phyloP scores from a whole-genome alignment of 2,888 invertebrate species.

The Amphipyra tragopoginis region DNA sequence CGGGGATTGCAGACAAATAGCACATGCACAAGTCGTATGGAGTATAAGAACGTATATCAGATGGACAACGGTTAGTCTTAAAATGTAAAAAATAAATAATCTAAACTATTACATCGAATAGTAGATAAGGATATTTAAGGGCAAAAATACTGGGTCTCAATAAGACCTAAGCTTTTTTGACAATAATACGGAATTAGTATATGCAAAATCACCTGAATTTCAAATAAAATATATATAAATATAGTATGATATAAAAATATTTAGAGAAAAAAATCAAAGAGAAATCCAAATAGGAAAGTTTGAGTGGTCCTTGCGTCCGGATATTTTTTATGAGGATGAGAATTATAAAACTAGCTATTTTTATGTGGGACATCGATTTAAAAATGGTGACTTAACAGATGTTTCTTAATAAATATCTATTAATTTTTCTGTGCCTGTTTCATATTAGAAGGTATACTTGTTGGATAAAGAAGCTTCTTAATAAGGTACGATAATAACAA shows the following conservation, averaged over 20 bases:
- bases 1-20: conserved; percentile 79
- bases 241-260: conserved; percentile 65
- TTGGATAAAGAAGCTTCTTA: conserved; percentile 77
- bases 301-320: conserved; percentile 94
- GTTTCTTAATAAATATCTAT: conserved; percentile 26
- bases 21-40: conserved; percentile 81
- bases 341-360: conserved; percentile 51
- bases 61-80: conserved; percentile 81
- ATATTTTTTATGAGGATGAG: conserved; percentile 64
- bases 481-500: conserved; percentile 70
- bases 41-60: conserved; percentile 72
- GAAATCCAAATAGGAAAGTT: conserved; percentile 90
- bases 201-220: conserved; percentile 75
- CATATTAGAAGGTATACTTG: conserved; percentile 52
- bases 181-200: conserved; percentile 70
- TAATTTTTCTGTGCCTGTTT: conserved; percentile 45
- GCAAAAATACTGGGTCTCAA: conserved; percentile 75
- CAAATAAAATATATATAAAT: conserved; percentile 67
- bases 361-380: conserved; percentile 53
- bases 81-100: conserved; percentile 72
- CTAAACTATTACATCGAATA: conserved; percentile 87
- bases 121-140: conserved; percentile 79
- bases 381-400: conserved; percentile 43
- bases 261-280: conserved; percentile 71
- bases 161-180: conserved; percentile 78